Conservation (phyloP, 2,113 vertebrate species). For the Spea multiplicata region DNA sequence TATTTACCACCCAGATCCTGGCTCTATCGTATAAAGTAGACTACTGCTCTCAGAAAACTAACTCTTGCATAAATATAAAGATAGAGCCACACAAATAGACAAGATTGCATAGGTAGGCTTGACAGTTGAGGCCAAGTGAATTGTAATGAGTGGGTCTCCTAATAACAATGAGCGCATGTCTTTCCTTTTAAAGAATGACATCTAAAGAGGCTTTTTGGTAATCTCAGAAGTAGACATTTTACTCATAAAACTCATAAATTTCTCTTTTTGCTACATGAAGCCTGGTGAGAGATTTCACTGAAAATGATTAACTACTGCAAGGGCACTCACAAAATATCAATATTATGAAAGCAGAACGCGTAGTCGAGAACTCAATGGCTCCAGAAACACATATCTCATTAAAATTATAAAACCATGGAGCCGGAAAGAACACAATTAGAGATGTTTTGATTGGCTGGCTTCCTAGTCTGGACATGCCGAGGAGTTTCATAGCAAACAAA, state of each 20-base stretch:
- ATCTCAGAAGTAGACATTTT: conserved; percentile 29
- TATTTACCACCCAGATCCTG: no score
- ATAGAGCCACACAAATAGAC: no score
- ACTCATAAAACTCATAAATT: conserved; percentile 22
- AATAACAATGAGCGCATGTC: no score
- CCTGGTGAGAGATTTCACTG: conserved; percentile 27
- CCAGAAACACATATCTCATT: conserved; percentile 43
- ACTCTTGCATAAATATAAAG: no score
- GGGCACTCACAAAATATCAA: conserved; percentile 40
- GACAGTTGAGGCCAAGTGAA: no score
- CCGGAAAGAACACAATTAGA: conserved; percentile 44
- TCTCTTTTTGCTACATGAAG: conserved; percentile 26
- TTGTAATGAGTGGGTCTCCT: no score
- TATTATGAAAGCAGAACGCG: conserved; percentile 39
- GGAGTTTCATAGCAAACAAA: conserved; percentile 17
- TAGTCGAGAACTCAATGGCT: conserved; percentile 38
- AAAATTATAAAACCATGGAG: conserved; percentile 40
- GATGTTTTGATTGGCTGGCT: conserved; percentile 43
- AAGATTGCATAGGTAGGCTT: no score
- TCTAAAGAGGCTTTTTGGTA: not conserved
- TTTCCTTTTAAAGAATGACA: not conserved
- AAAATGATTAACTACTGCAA: conserved; percentile 42
- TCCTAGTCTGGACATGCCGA: conserved; percentile 38
- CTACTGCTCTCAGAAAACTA: no score
- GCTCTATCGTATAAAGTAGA: no score